A percentile compares a stretch with the other conserved stretches of the same genome.
Conservation (phyloP, 2,113 vertebrate genomes). For the Cyprinus carpio region DNA sequence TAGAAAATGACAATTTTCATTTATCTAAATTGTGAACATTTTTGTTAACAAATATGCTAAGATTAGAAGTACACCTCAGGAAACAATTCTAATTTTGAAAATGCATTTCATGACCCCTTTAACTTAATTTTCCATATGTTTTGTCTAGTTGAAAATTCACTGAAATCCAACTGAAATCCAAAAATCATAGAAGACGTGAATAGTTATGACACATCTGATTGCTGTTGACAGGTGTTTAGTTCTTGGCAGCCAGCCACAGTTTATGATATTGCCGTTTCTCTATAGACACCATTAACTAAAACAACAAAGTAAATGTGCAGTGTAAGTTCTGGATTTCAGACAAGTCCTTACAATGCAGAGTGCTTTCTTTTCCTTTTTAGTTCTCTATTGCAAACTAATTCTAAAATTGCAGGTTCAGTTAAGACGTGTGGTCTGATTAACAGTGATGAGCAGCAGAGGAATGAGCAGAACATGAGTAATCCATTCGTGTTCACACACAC, state of each 20-base stretch:
- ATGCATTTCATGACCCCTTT: not conserved
- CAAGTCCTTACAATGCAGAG: conserved; percentile 21
- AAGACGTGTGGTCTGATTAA: conserved; percentile 21
- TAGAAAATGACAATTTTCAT: too few relatives aligned
- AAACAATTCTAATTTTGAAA: not conserved
- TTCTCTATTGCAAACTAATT: conserved; percentile 27
- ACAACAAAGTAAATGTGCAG: not conserved
- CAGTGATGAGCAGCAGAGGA: not conserved
- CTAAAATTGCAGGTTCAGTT: conserved; percentile 37
- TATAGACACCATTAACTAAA: conserved; percentile 7
- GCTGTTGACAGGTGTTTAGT: conserved; percentile 24
- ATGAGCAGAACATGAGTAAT: conserved; percentile 9
- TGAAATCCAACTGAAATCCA: not conserved
- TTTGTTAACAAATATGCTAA: too few relatives aligned
- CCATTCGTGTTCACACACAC: not conserved
- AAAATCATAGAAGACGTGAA: not conserved
- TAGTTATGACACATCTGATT: not conserved
- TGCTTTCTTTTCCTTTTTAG: not conserved
- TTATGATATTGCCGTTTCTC: not conserved
- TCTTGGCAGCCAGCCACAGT: not conserved
- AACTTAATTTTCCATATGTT: not conserved
- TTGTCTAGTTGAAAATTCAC: not conserved
- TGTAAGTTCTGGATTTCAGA: conserved; percentile 6
- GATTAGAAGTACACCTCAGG: not conserved
- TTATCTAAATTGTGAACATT: too few relatives aligned